Conservation (phyloP, 2,113 vertebrate genomes). For the Lontra canadensis region DNA sequence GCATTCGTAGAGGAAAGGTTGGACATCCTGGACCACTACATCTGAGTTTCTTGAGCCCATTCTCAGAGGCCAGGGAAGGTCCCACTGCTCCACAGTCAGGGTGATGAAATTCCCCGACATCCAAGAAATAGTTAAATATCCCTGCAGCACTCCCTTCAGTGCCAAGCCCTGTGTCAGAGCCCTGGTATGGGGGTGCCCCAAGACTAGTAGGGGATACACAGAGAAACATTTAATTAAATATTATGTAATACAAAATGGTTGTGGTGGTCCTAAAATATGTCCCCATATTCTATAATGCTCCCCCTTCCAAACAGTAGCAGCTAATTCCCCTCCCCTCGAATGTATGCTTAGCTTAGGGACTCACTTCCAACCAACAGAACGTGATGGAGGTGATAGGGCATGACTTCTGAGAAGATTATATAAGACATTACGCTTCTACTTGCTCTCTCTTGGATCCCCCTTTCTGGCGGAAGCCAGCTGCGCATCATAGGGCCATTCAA, state of each 20-base stretch:
- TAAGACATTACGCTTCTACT: background rate
- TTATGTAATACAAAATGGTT: background rate
- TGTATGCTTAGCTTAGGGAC: background rate
- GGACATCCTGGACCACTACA: background rate
- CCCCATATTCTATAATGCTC: background rate
- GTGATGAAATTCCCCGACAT: background rate
- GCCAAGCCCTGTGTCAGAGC: background rate
- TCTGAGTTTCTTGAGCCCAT: background rate
- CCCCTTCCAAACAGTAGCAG: background rate
- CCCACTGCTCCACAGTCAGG: background rate
- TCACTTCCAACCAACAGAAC: background rate
- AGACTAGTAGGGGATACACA: background rate
- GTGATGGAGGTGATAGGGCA: background rate
- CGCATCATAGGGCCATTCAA: background rate
- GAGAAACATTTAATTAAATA: background rate
- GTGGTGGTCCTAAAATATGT: background rate
- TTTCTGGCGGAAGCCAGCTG: background rate
- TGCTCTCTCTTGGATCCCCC: background rate
- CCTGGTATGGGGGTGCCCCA: background rate
- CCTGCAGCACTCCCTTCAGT: background rate
- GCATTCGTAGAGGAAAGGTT: background rate
- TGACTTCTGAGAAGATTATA: background rate
- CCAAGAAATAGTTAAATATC: background rate
- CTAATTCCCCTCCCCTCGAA: background rate
- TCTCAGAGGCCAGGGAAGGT: background rate